Percentiles rank a stretch among this genome's conserved stretches.
These are phyloP conservation scores for Copidosoma floridanum DNA, from an alignment of 1,140 invertebrate species.

Conservation along the genomic window DNA sequence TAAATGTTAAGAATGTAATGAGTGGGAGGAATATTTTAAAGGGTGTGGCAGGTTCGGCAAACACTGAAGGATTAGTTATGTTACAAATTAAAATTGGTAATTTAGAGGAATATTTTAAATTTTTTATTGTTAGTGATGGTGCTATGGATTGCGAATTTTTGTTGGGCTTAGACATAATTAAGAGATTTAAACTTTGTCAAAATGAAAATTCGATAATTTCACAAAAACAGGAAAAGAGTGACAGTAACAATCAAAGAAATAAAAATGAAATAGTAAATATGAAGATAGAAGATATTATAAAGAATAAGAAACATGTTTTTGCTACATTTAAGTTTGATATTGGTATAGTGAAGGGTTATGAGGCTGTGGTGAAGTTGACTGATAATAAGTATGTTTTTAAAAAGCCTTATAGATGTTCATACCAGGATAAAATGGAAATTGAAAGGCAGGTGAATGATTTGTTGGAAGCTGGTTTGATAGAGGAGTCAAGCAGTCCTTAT, in stretches of 20 bases:
- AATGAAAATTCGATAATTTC: conserved; percentile 27
- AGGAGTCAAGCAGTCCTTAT: conserved; percentile 17
- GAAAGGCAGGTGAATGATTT: too few species aligned
- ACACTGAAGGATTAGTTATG: not conserved
- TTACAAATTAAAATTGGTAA: conserved; percentile 11
- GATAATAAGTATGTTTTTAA: not conserved
- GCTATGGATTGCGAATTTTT: conserved; percentile 16
- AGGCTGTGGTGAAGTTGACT: not conserved
- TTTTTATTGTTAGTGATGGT: conserved; percentile 18
- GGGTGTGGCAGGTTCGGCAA: not conserved
- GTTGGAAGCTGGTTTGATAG: not conserved
- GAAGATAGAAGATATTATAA: too few species aligned
- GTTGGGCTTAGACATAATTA: conserved; percentile 23
- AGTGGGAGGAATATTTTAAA: conserved; percentile 11
- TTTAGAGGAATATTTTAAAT: conserved; percentile 11
- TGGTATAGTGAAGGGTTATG: not conserved
- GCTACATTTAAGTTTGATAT: not conserved
- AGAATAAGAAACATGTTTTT: too few species aligned
- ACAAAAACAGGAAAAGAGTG: conserved; percentile 17
- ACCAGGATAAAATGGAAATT: not conserved
- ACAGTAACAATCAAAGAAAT: not conserved
- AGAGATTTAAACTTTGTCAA: conserved; percentile 24
- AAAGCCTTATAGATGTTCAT: not conserved
- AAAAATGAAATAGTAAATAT: too few species aligned
- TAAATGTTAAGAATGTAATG: too few species aligned